A percentile compares a stretch with the other conserved stretches of the same genome.
phyloP scores from a whole-genome alignment of 1,140 invertebrate genomes.

The Linepithema humile region DNA sequence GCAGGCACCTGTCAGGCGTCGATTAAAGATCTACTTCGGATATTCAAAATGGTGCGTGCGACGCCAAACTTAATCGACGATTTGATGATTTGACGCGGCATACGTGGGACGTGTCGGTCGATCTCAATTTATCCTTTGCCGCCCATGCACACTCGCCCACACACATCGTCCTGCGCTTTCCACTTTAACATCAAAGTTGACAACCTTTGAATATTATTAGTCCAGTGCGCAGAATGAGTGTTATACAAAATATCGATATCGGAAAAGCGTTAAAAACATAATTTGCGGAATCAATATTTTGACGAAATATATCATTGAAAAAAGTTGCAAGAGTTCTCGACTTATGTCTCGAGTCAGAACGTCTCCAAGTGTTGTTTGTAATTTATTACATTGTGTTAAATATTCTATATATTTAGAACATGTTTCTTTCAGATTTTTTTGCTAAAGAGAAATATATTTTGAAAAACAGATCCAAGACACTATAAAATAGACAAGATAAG shows the following conservation, averaged over 20 bases:
- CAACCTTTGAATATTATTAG: constrained; percentile 44
- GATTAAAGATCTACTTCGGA: constrained; percentile 9
- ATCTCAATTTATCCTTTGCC: constrained; percentile 55
- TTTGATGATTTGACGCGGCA: constrained; percentile 5
- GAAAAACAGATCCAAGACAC: background rate
- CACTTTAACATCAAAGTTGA: constrained; percentile 37
- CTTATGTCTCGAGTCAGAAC: background rate
- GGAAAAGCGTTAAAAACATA: background rate
- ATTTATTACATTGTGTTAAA: background rate
- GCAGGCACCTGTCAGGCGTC: constrained; percentile 18
- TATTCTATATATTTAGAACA: background rate
- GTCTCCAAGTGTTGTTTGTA: background rate
- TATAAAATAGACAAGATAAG: background rate
- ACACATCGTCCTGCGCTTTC: constrained; percentile 16
- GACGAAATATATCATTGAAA: background rate
- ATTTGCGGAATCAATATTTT: constrained; percentile 11
- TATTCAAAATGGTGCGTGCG: constrained; percentile 20
- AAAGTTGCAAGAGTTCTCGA: background rate
- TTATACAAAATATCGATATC: background rate
- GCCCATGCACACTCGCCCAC: background rate
- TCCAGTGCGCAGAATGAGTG: background rate
- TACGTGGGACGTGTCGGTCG: constrained; percentile 25
- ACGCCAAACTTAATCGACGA: constrained; percentile 45
- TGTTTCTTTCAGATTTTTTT: background rate
- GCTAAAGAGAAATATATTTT: constrained; percentile 29